A percentile compares a stretch with the other conserved stretches of the same genome.
Conservation (phyloP, 2,797 vertebrate genomes). For the Corythornis leucogaster region DNA sequence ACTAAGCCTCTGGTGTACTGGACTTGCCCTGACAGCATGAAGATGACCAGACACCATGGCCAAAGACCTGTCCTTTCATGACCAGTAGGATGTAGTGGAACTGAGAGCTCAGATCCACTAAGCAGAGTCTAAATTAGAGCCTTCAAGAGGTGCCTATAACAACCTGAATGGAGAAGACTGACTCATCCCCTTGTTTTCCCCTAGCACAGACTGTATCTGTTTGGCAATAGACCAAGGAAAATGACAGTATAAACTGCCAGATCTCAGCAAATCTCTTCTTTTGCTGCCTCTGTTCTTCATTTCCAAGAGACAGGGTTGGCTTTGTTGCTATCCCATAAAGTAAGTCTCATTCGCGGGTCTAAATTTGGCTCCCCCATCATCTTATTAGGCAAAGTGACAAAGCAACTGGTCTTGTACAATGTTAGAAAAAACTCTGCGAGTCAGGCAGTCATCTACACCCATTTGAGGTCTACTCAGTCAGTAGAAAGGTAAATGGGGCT, state of each 20-base stretch:
- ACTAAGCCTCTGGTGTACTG: not conserved
- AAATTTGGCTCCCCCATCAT: not conserved
- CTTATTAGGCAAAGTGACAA: not conserved
- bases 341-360: not conserved
- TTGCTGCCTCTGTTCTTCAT: conserved; percentile 18
- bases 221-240: conserved; percentile 56
- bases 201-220: conserved; percentile 54
- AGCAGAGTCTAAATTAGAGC: not conserved
- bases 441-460: not conserved
- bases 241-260: conserved; percentile 58
- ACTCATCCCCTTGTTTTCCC: conserved; percentile 61
- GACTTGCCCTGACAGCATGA: not conserved
- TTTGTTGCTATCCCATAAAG: not conserved
- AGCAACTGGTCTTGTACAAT: not conserved
- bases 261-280: conserved; percentile 41
- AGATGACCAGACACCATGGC: not conserved
- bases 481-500: not conserved
- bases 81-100: not conserved
- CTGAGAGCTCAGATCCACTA: not conserved
- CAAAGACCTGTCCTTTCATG: not conserved
- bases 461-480: not conserved
- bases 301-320: not conserved
- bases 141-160: not conserved
- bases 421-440: not conserved
- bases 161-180: conserved; percentile 26